Evolutionary conservation across 2,113 vertebrate species (phyloP).

Genomic region (Neomonachus schauinslandi): DNA sequence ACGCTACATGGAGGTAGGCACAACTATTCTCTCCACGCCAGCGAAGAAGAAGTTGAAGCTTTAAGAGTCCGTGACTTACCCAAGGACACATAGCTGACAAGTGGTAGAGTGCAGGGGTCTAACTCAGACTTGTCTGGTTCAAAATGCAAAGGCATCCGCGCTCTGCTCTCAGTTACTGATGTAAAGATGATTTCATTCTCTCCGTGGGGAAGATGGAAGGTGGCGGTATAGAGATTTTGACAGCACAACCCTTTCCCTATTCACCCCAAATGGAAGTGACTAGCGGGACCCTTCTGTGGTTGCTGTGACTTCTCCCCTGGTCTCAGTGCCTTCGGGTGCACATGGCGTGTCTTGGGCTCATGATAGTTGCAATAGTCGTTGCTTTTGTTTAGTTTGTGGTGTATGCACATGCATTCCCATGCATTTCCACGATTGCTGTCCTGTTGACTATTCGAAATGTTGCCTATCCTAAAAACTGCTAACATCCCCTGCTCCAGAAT

Average conservation of each 20-base stretch:
- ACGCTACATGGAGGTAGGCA: not conserved
- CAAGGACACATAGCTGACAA: not conserved
- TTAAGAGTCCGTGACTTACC: not conserved
- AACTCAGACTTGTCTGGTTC: not conserved
- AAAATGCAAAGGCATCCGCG: rapidly evolving
- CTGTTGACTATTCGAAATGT: rapidly evolving
- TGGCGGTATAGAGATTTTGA: not conserved
- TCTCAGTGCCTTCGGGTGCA: too few species aligned
- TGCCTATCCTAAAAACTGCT: not conserved
- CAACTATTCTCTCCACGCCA: not conserved
- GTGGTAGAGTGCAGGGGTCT: not conserved
- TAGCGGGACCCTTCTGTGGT: not conserved
- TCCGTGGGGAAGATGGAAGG: not conserved
- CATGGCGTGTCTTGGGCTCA: not conserved
- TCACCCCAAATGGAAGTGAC: not conserved
- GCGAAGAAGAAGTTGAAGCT: not conserved
- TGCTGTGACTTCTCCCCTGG: rapidly evolving
- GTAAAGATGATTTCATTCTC: not conserved
- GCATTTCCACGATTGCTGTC: not conserved
- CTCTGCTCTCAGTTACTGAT: not conserved
- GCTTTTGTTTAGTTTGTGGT: not conserved
- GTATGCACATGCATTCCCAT: rapidly evolving
- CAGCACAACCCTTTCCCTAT: rapidly evolving
- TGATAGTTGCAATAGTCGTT: rapidly evolving
- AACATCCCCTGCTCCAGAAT: not conserved